phyloP scores from a whole-genome alignment of 1,140 invertebrate species.

The Ladona fulva region DNA sequence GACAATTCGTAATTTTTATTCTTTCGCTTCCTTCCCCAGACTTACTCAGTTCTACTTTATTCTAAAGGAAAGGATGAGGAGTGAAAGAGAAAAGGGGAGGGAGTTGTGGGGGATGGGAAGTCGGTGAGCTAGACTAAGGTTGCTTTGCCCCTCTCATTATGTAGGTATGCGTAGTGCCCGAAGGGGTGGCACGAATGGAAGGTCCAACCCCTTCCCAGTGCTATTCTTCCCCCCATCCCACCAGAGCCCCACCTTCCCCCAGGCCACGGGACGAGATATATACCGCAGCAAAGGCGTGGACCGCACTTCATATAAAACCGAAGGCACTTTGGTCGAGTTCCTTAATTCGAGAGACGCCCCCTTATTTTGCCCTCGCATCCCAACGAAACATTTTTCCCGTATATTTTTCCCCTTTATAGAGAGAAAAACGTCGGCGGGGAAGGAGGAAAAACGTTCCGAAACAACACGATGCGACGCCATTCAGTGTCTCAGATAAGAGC shows the following conservation, averaged over 20 bases:
- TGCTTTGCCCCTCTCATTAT: not conserved
- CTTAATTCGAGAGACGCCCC: constrained; percentile 2
- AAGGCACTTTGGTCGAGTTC: not conserved
- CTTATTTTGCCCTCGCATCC: not conserved
- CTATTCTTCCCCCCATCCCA: not conserved
- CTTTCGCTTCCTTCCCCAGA: too few relatives aligned
- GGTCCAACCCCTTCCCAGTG: not conserved
- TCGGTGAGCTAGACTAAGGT: not conserved
- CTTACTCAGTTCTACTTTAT: too few relatives aligned
- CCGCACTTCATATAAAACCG: constrained; percentile 9
- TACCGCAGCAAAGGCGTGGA: not conserved
- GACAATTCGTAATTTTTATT: too few relatives aligned
- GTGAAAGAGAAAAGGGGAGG: not conserved
- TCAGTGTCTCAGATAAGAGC: not conserved
- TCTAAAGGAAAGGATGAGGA: not conserved
- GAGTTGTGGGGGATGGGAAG: not conserved
- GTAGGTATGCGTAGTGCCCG: not conserved
- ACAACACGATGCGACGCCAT: not conserved
- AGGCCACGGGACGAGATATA: not conserved
- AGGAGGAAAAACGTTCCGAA: not conserved
- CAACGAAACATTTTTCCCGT: not conserved
- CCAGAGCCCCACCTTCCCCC: not conserved
- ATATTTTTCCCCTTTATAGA: not conserved
- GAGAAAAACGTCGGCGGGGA: not conserved
- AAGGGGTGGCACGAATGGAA: not conserved